Percentiles rank a stretch among this genome's conserved stretches.
These are phyloP conservation scores for Callithrix jacchus DNA, from an alignment of 2,113 vertebrate species.

Conservation along the genomic window DNA sequence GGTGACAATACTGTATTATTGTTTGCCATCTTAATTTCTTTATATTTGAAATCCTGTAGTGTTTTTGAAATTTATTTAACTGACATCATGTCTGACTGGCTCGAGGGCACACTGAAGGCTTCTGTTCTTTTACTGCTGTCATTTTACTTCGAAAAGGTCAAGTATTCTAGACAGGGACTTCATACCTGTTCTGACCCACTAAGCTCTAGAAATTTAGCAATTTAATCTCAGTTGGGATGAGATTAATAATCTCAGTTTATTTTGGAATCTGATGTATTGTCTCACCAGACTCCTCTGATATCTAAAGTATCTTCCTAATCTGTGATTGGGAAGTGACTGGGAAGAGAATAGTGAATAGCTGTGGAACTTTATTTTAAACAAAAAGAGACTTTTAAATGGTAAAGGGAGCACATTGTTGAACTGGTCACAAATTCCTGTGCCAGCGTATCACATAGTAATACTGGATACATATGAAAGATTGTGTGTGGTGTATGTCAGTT, in stretches of 20 bases:
- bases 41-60: neutral
- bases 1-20: neutral
- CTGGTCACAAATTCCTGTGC: neutral
- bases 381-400: neutral
- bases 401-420: neutral
- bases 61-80: slow-evolving; percentile 2
- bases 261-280: neutral
- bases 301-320: neutral
- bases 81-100: neutral
- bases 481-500: neutral
- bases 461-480: neutral
- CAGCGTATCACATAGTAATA: neutral
- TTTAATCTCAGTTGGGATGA: neutral
- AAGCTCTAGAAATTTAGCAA: neutral
- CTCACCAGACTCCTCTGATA: neutral
- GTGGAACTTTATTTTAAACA: neutral
- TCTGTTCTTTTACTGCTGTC: neutral
- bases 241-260: neutral
- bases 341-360: neutral
- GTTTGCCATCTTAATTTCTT: neutral
- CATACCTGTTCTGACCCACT: neutral
- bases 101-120: neutral
- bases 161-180: neutral
- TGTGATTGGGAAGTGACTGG: neutral
- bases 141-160: neutral